phyloP scores from a whole-genome alignment of 1,140 invertebrate genomes.

The Cyphomyrmex costatus region DNA sequence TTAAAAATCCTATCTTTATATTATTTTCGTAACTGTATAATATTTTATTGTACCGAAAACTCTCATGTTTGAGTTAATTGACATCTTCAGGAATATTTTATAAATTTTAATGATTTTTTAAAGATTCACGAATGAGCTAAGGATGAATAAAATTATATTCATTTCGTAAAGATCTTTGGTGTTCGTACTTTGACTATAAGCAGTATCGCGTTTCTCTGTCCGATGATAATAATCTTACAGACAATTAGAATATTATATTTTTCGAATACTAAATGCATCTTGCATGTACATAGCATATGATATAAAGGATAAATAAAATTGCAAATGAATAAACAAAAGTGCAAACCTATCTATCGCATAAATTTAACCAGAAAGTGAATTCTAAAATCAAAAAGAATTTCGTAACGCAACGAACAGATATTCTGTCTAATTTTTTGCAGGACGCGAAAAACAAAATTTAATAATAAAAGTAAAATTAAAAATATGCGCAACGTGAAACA shows the following conservation, averaged over 20 bases:
- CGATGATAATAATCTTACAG: not conserved
- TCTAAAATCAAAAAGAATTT: not conserved
- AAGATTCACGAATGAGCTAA: slow-evolving; percentile 54
- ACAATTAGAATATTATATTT: not conserved
- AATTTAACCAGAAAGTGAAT: not conserved
- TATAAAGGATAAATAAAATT: not conserved
- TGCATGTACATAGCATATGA: not conserved
- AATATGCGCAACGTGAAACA: not conserved
- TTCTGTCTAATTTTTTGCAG: not conserved
- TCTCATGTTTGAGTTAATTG: not conserved
- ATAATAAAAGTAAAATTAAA: slow-evolving; percentile 22
- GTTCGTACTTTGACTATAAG: not conserved
- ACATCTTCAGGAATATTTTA: not conserved
- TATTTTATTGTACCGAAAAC: slow-evolving; percentile 5
- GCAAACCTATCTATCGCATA: not conserved
- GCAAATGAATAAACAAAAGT: slow-evolving; percentile 14
- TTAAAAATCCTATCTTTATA: not conserved
- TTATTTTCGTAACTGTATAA: not conserved
- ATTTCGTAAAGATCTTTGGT: slow-evolving; percentile 38
- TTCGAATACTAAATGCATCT: not conserved
- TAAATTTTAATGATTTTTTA: slow-evolving; percentile 40
- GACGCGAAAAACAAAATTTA: not conserved
- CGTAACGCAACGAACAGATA: not conserved
- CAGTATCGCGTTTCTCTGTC: not conserved
- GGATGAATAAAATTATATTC: not conserved